A percentile compares a stretch with the other conserved stretches of the same genome.
Evolutionary conservation across 2,113 vertebrate species (phyloP).

Genomic region (Sylvilagus bachmani): DNA sequence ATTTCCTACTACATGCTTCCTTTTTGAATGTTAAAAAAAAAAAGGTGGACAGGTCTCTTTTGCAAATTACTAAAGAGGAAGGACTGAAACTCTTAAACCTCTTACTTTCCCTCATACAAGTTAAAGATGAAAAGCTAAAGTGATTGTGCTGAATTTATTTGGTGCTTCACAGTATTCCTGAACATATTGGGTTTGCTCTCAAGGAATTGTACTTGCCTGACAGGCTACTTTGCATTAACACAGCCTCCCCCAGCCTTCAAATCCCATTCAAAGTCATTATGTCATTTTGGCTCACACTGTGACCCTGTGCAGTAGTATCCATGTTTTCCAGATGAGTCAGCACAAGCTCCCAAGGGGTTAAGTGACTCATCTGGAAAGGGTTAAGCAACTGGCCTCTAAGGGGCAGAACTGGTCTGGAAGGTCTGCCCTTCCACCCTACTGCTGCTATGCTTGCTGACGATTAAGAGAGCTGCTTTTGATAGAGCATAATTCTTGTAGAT

Average conservation of each 20-base stretch:
- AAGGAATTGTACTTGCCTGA: slow-evolving; percentile 6
- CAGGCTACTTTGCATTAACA: slow-evolving; percentile 29
- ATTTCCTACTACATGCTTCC: slow-evolving; percentile 48
- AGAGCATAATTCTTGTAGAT: slow-evolving; percentile 55
- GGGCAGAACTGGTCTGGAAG: slow-evolving; percentile 16
- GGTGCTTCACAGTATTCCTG: not conserved
- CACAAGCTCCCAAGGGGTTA: not conserved
- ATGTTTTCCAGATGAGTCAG: slow-evolving; percentile 43
- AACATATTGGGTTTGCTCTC: slow-evolving; percentile 22
- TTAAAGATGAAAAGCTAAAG: slow-evolving; percentile 29
- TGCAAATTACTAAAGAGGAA: slow-evolving; percentile 28
- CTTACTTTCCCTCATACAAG: not conserved
- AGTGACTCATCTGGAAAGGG: slow-evolving; percentile 30
- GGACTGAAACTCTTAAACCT: not conserved
- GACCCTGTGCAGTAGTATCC: not conserved
- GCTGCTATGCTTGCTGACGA: not conserved
- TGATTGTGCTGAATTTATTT: slow-evolving; percentile 20
- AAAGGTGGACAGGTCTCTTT: slow-evolving; percentile 17
- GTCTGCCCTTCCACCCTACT: not conserved
- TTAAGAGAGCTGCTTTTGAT: slow-evolving; percentile 69
- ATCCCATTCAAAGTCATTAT: not conserved
- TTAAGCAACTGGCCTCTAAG: slow-evolving; percentile 23
- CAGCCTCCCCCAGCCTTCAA: slow-evolving; percentile 14
- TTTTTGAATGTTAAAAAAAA: slow-evolving; percentile 43
- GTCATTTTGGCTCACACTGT: not conserved